These are phyloP conservation scores for Albula goreensis DNA, from an alignment of 2,113 vertebrate species.

Conservation along the genomic window DNA sequence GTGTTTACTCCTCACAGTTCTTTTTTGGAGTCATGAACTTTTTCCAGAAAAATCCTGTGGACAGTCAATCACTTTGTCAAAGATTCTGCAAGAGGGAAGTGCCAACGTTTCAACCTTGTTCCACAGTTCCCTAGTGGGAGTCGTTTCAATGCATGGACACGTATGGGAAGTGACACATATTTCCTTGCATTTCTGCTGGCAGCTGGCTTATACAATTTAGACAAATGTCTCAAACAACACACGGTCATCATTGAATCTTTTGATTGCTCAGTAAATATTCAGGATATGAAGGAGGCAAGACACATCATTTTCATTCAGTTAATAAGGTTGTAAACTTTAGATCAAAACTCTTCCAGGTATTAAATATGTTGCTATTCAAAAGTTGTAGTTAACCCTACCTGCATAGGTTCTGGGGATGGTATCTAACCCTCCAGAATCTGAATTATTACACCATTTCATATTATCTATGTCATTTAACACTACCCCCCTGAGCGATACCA, in stretches of 20 bases:
- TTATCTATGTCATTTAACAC: no score
- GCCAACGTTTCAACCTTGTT: no score
- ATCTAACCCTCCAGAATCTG: no score
- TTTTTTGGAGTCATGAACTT: not conserved
- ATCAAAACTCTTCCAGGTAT: not conserved
- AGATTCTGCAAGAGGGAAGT: no score
- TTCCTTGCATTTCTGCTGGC: not conserved
- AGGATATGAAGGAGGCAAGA: not conserved
- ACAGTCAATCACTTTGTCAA: not conserved
- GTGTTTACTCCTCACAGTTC: not conserved
- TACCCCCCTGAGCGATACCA: no score
- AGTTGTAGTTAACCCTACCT: no score
- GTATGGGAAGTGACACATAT: constrained; percentile 30
- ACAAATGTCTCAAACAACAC: not conserved
- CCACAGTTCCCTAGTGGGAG: constrained; percentile 8
- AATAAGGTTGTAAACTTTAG: not conserved
- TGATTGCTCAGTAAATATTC: not conserved
- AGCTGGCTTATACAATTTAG: constrained; percentile 20
- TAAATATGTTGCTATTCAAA: no score
- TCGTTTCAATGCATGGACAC: constrained; percentile 1
- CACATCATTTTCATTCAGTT: not conserved
- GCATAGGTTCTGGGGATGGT: no score
- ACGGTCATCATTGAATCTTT: not conserved
- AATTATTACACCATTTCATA: no score
- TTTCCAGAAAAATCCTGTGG: not conserved